phyloP scores from a whole-genome alignment of 2,797 vertebrate species.

The Chiroxiphia lanceolata region DNA sequence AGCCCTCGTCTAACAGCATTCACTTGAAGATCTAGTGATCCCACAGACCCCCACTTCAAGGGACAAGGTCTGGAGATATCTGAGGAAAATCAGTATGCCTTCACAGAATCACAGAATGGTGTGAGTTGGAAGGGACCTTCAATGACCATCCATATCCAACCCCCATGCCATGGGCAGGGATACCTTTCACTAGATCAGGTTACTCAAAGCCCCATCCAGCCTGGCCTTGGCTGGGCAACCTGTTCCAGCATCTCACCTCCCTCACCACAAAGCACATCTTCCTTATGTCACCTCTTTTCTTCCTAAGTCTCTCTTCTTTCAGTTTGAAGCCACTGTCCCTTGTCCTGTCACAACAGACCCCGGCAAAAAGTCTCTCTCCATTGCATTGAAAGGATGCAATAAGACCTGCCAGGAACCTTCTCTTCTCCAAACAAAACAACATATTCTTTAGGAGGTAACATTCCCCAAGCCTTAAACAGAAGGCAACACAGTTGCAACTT shows the following conservation, averaged over 20 bases:
- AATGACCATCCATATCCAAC: not conserved
- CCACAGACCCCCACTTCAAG: not conserved
- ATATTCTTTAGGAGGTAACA: not conserved
- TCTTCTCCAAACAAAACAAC: not conserved
- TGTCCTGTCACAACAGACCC: not conserved
- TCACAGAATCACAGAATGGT: not conserved
- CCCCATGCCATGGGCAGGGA: accelerated
- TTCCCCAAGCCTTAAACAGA: not conserved
- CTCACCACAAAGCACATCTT: not conserved
- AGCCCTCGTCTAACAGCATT: not conserved
- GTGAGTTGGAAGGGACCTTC: not conserved
- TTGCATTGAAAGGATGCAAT: not conserved
- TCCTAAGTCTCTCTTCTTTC: not conserved
- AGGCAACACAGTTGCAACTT: not conserved
- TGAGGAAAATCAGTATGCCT: not conserved
- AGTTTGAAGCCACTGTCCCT: not conserved
- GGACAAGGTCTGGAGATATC: not conserved
- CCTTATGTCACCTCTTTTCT: not conserved
- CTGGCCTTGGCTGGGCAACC: not conserved
- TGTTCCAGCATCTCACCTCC: not conserved
- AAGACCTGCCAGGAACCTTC: not conserved
- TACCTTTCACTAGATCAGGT: not conserved
- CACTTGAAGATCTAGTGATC: accelerated
- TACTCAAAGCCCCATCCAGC: not conserved
- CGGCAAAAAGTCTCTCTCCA: not conserved